A percentile compares a stretch with the other conserved stretches of the same genome.
Conservation (phyloP, 2,888 invertebrate species). For the Sinotaia quadrata region DNA sequence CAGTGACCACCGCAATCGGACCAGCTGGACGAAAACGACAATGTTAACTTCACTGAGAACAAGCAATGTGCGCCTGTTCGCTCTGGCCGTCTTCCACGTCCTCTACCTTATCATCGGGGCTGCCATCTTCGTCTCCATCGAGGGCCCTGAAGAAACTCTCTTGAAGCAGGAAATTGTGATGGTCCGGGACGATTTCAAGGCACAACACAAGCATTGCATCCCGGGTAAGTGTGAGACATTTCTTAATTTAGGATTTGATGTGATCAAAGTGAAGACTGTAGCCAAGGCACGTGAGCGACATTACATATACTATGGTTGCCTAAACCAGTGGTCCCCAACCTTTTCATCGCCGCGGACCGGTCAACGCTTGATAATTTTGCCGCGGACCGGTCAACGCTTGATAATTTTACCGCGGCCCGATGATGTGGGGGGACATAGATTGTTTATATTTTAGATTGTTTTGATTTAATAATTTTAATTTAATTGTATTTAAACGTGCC, state of each 20-base stretch:
- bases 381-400: no score
- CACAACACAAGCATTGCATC: constrained; percentile 77
- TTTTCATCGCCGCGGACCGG: no score
- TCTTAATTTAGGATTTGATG: no score
- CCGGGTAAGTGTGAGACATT: constrained; percentile 77
- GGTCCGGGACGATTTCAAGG: constrained; percentile 78
- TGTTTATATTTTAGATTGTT: no score
- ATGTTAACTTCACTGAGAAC: constrained; percentile 43
- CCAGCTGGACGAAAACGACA: no score
- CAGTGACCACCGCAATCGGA: no score
- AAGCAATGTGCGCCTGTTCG: constrained; percentile 63
- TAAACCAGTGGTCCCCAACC: background rate
- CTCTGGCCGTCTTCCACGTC: constrained; percentile 73
- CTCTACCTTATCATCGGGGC: constrained; percentile 82
- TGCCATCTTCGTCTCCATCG: constrained; percentile 84
- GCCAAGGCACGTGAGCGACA: background rate
- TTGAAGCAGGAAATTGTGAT: constrained; percentile 76
- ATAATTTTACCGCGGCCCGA: no score
- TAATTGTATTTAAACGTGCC: no score
- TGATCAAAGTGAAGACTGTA: no score
- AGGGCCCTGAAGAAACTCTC: constrained; percentile 80
- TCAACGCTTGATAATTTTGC: no score
- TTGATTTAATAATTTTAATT: no score
- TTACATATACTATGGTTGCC: background rate
- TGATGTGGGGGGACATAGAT: no score